Evolutionary conservation across 2,113 vertebrate species (phyloP).

Genomic region (Archilochus colubris): DNA sequence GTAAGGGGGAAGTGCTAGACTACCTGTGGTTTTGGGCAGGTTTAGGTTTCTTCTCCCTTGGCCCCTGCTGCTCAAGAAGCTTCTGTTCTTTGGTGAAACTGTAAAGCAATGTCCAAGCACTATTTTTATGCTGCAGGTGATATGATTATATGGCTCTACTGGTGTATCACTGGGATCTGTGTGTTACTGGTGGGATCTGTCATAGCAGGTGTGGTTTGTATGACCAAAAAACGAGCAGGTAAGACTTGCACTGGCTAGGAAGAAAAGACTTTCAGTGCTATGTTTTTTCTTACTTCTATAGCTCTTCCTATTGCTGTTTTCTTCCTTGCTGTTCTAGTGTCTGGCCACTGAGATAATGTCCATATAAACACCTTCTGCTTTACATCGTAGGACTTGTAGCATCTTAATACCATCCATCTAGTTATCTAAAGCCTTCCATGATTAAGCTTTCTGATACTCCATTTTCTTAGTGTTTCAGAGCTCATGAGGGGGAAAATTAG

Average conservation of each 20-base stretch:
- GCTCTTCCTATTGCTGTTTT: not conserved
- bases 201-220: conserved; percentile 66
- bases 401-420: not conserved
- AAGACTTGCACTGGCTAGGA: conserved; percentile 1
- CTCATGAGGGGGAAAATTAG: not conserved
- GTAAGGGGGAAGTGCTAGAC: not conserved
- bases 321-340: not conserved
- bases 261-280: not conserved
- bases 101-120: not conserved
- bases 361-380: not conserved
- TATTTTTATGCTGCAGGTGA: conserved; percentile 44
- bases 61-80: not conserved
- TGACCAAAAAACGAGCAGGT: conserved; percentile 71
- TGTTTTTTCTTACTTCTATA: not conserved
- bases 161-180: conserved; percentile 63
- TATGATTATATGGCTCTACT: conserved; percentile 68
- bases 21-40: not conserved
- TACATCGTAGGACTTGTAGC: not conserved
- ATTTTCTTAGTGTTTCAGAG: not conserved
- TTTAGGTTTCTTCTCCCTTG: not conserved
- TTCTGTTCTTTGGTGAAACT: not conserved
- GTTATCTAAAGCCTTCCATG: not conserved
- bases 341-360: not conserved
- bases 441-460: not conserved
- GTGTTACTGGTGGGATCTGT: conserved; percentile 72